Evolutionary conservation across 1,140 invertebrate genomes (phyloP), one percentile per base, ranked within the genome.

Genomic region (Scaptomyza montana): DNA sequence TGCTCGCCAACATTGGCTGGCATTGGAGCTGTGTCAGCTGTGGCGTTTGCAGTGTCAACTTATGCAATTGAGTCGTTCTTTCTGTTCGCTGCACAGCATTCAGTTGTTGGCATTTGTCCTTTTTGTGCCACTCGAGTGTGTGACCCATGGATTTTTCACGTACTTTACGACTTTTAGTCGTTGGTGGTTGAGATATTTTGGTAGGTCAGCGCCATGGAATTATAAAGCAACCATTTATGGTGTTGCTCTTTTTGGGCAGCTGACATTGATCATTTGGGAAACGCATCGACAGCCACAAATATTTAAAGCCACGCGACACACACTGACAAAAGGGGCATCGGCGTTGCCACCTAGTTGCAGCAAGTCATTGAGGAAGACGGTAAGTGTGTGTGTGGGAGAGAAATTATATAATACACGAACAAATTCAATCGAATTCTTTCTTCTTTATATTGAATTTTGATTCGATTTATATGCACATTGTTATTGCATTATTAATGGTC

Each of bases 141-240:
- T 74, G 13, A 16, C 77, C 0, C 79, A 87, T 4, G n/a, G 49
- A 6, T 87, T 87, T 46, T 55, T 89, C 54, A 36, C 45, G 0
- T 87, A 87, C 55, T 87, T 79, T 21, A 67, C 82, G 36, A 28
- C 47, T 6, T 77, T 71, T 50, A 89, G 84, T 55, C 47, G 50
- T 19, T 82, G 77, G 28, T 77, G 78, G 1, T 19, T 63, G 8
- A 60, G 61, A 9, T 74, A 19, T 8, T 60, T 54, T 3, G 28
- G 46, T 0, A 13, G 7, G 0, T 13, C 50, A 0, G 71, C 60
- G 0, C 12, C 36, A 0, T 3, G 63, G 0, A 87, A 79, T 45
- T 19, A 10, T 5, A 60, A 12, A 7, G 62, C 41, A 9, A 39
- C 61, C 0, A 12, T 49, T 7, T 78, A 50, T 3, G 13, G 50